phyloP scores from a whole-genome alignment of 2,113 vertebrate genomes.

The Tringa solitaria region DNA sequence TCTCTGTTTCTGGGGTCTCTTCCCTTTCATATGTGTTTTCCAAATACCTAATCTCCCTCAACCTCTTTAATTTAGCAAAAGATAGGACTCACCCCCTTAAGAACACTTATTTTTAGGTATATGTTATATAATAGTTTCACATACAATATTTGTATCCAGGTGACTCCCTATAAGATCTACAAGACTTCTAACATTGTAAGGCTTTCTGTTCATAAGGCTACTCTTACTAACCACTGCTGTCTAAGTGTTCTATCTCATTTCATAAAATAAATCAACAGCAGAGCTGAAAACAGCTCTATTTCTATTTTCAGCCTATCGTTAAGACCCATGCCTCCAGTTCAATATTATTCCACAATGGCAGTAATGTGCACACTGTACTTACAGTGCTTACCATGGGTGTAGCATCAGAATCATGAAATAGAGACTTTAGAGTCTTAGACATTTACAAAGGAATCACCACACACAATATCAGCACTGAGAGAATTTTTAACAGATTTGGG shows the following conservation, averaged over 20 bases:
- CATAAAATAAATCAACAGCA: neutral
- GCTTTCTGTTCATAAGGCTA: neutral
- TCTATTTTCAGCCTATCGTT: neutral
- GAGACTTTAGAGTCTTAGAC: neutral
- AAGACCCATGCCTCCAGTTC: neutral
- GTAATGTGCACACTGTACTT: rapidly evolving
- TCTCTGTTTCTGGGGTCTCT: neutral
- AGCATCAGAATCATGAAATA: neutral
- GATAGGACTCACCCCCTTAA: neutral
- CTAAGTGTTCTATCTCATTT: neutral
- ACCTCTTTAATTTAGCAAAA: neutral
- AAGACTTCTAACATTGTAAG: neutral
- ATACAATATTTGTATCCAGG: neutral
- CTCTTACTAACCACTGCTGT: neutral
- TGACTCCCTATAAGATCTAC: neutral
- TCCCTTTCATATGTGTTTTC: neutral
- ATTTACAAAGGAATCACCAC: neutral
- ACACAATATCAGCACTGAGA: rapidly evolving
- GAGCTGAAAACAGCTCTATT: neutral
- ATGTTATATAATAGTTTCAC: neutral
- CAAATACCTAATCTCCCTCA: neutral
- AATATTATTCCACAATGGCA: neutral
- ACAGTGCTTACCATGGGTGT: rapidly evolving
- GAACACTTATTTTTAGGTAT: neutral
- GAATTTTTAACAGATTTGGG: neutral